Evolutionary conservation across 2,113 vertebrate genomes (phyloP).

Genomic region (Python bivittatus): DNA sequence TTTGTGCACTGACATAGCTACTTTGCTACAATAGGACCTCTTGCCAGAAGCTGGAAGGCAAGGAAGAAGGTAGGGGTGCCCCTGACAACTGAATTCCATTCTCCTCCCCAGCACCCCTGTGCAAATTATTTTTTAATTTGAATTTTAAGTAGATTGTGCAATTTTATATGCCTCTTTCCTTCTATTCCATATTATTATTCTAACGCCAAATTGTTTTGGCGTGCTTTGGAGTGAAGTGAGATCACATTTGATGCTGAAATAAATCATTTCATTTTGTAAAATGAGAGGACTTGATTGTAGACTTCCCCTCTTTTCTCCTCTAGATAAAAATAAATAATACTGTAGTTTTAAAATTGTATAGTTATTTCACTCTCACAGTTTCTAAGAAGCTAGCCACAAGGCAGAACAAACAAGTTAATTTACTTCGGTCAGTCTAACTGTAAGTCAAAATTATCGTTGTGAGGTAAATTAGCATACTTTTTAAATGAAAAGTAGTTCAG

Average conservation of each 20-base stretch:
- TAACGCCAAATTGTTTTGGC: neutral
- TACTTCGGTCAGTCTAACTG: neutral
- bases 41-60: neutral
- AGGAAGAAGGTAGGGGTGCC: neutral
- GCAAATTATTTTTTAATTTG: conserved; percentile 1
- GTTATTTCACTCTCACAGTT: neutral
- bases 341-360: neutral
- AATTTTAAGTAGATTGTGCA: neutral
- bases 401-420: neutral
- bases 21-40: conserved; percentile 25
- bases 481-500: neutral
- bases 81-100: neutral
- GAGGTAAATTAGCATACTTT: neutral
- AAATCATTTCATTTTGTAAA: neutral
- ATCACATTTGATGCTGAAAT: neutral
- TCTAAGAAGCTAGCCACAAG: neutral
- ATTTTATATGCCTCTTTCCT: neutral
- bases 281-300: neutral
- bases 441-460: neutral
- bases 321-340: neutral
- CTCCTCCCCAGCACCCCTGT: neutral
- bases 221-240: neutral
- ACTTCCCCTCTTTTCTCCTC: neutral
- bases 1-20: conserved; percentile 24
- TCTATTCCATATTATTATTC: neutral